Base-by-base conservation (phyloP, 2,888 invertebrate species). In the Hypomecis punctinalis region DNA sequence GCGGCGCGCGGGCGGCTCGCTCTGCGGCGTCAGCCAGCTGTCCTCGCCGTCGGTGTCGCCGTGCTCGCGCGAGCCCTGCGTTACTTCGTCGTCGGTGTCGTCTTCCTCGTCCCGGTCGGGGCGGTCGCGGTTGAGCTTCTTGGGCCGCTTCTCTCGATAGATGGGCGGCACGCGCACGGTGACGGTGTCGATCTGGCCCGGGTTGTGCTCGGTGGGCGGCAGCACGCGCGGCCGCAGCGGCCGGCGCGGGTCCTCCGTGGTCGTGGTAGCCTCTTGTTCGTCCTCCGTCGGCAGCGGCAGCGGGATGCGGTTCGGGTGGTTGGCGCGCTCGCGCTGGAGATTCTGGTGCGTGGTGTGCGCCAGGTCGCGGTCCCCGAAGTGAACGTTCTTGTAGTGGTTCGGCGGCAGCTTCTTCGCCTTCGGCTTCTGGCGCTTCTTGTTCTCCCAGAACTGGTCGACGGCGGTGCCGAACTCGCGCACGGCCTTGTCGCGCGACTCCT, bases 131-230 rank as follows among this genome's bases (percentile, higher is more conserved):
- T 93, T 88, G 10, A 91, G 77, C 71, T 93, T 93, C 54, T 85
- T 89, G 9, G 93, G 93, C 5, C 84, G 85, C 66, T 89, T 91
- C 66, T 89, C 92, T 65, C 79, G 84, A 73, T 93, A 91, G 59
- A 93, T 93, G 0, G 93, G 93, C 1, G 93, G 93, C 51, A 93
- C 93, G 47, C 93, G 83, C 13, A 93, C 93, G 0, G 93, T 93
- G 5, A 93, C 89, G 0, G 93, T 93, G 68, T 93, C 93, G 37
- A 93, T 93, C 72, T 93, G 88, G 23, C 88, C 88, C 0, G 93
- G 93, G 60, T 93, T 88, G 35, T 93, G 90, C 66, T 93, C 93
- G 0, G 93, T 93, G 3, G 93, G 93, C 1, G 93, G 93, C 35
- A 93, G 75, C 5, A 93, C 89, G 33, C 89, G 87, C 5, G 93